Evolutionary conservation across 2,888 invertebrate genomes (phyloP).

Genomic region (Folsomia candida): DNA sequence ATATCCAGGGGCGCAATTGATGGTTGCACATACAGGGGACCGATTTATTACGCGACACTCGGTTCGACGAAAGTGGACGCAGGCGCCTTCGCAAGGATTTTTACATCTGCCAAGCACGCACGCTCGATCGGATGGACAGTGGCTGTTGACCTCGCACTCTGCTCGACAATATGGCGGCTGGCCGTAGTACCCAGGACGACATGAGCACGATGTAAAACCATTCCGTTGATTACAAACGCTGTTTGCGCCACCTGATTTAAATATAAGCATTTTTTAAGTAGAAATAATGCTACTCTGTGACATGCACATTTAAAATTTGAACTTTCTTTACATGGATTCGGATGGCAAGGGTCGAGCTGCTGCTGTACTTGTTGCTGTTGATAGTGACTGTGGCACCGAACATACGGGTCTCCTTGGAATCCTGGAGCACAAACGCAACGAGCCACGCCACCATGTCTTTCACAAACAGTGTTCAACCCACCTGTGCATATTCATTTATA

Average conservation of each 20-base stretch:
- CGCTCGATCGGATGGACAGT: conserved; percentile 38
- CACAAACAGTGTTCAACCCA: background rate
- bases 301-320: too few relatives aligned
- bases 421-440: conserved; percentile 25
- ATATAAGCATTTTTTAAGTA: background rate
- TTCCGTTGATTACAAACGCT: conserved; percentile 34
- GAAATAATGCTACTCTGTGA: background rate
- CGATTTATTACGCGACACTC: conserved; percentile 52
- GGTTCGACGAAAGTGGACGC: conserved; percentile 48
- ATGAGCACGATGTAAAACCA: conserved; percentile 39
- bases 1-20: conserved; percentile 52
- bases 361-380: background rate
- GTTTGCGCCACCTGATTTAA: conserved; percentile 25
- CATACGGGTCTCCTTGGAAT: conserved; percentile 36
- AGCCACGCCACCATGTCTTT: conserved; percentile 5
- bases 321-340: conserved; percentile 42
- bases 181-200: conserved; percentile 35
- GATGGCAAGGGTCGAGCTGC: conserved; percentile 23
- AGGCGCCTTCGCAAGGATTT: conserved; percentile 49
- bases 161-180: conserved; percentile 45
- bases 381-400: conserved; percentile 24
- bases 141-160: conserved; percentile 40
- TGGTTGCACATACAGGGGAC: conserved; percentile 51
- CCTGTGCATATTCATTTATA: too few relatives aligned
- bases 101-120: conserved; percentile 36